Evolutionary conservation across 2,797 vertebrate species (phyloP), one percentile per base, ranked within the genome.

Genomic region (Aphelocoma californica): DNA sequence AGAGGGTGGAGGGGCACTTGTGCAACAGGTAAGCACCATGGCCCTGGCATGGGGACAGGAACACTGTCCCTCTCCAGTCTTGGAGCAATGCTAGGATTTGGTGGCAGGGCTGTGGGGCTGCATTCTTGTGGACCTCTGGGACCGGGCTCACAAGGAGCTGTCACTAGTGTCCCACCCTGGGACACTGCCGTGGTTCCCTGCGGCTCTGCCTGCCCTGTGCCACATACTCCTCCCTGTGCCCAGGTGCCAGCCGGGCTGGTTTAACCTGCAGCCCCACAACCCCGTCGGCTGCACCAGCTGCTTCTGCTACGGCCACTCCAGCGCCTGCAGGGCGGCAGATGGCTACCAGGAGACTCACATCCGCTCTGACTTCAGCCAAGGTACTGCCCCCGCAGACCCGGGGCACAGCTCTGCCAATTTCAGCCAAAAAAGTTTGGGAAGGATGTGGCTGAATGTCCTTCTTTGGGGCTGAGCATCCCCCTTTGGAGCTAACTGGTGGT

Each of bases 291-390:
- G 99, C 95, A 98, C 97, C 86, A 94, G 97, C 31, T 99, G 99
- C 94, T 99, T 99, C 97, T 99, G 99, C 95, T 98, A 97, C 0
- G 98, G 99, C n/a, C 99, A 99, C 96, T 99, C 99, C 4, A 97
- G 97, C 1, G 99, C 96, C 81, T 99, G 99, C 78, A 74, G 62
- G 0, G 98, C 97, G 0, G 98, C 99, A 21, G 60, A 81, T 6
- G 96, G 94, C 54, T 98, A 98, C 14, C 91, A 96, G 19, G 97
- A 94, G 65, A 94, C 97, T 80, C 98, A 97, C 50, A 78, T 99
- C 93, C 82, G 61, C 51, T 98, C 99, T 0, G 90, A 98, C 97
- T 99, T 99, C 96, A 94, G 57, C 58, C 98, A 97, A 96, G 99
- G 99, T 99, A 98, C 81, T 0, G 0, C 2, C 4, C 5, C 14